Evolutionary conservation across 1,140 invertebrate genomes (phyloP).

Genomic region (Armadillidium nasatum): DNA sequence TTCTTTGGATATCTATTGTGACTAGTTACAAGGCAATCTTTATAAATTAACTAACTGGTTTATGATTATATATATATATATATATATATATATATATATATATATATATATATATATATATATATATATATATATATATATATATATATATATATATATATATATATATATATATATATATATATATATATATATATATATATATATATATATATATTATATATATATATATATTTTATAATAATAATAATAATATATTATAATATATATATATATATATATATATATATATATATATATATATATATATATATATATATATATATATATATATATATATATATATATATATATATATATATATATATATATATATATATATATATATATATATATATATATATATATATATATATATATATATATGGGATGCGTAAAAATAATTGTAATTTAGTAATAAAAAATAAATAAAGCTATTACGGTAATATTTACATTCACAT

Average conservation of each 20-base stretch:
- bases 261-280: conserved; percentile 9
- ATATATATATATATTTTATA: neutral
- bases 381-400: conserved; percentile 11
- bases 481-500: no score
- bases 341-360: conserved; percentile 10
- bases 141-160: no score
- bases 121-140: neutral
- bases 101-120: conserved; percentile 7
- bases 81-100: conserved; percentile 14
- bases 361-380: conserved; percentile 5
- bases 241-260: neutral
- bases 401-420: conserved; percentile 13
- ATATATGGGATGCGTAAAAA: neutral
- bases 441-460: no score
- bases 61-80: neutral
- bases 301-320: conserved; percentile 1
- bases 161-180: no score
- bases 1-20: neutral
- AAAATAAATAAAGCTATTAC: no score
- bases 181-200: no score
- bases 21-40: neutral
- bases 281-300: conserved; percentile 14
- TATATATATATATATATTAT: neutral
- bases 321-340: conserved; percentile 5
- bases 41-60: neutral